Percentiles rank a stretch among this genome's conserved stretches.
Conservation (phyloP, 2,113 vertebrate genomes). For the Cnemophilus loriae region DNA sequence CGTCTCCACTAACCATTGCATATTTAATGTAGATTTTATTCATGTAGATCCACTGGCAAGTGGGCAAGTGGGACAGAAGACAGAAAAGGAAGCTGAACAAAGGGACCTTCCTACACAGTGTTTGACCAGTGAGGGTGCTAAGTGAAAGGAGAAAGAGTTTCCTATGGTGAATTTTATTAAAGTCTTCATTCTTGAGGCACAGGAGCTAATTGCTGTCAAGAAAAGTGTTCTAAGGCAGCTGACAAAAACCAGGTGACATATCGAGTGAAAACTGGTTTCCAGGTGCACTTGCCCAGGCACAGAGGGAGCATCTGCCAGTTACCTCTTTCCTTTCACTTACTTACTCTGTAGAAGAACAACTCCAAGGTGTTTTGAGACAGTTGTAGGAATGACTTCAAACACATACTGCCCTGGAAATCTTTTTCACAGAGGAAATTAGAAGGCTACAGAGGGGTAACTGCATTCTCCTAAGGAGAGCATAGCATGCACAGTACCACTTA, state of each 20-base stretch:
- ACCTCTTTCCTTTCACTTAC: not conserved
- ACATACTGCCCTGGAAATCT: not conserved
- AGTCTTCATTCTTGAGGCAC: not conserved
- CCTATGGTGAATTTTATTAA: not conserved
- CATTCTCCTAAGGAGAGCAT: not conserved
- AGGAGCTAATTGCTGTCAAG: not conserved
- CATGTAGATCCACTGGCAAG: not conserved
- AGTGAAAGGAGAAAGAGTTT: not conserved
- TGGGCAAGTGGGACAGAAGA: not conserved
- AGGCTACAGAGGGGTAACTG: not conserved
- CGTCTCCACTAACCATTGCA: not conserved
- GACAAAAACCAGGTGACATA: not conserved
- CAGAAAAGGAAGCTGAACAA: not conserved
- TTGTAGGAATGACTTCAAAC: not conserved
- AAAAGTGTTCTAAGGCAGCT: not conserved
- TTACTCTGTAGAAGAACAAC: not conserved
- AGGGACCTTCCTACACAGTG: not conserved
- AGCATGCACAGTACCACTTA: not conserved
- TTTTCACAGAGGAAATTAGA: not conserved
- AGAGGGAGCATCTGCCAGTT: not conserved
- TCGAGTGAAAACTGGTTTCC: not conserved
- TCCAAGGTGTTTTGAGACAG: not conserved
- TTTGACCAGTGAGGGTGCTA: not conserved
- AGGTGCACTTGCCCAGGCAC: not conserved
- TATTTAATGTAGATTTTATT: not conserved